phyloP scores from a whole-genome alignment of 2,888 invertebrate species.

The Phengaris alcon region DNA sequence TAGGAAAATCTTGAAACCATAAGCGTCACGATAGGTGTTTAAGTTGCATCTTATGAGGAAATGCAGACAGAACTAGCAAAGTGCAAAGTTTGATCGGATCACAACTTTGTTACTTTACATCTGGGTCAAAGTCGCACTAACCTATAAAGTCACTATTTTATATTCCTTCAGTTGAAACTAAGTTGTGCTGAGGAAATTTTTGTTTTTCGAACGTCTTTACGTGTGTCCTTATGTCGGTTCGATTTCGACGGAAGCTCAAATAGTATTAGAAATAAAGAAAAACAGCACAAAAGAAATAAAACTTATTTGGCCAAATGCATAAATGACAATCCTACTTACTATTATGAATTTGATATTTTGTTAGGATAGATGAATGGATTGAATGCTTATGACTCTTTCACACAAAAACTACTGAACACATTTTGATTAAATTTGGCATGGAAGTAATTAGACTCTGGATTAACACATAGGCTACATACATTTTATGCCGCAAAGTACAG shows the following conservation, averaged over 20 bases:
- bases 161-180: neutral
- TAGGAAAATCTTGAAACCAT: neutral
- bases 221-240: neutral
- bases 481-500: too few species aligned
- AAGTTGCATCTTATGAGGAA: neutral
- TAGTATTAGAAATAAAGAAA: too few species aligned
- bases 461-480: too few species aligned
- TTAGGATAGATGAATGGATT: too few species aligned
- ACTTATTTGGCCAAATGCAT: neutral
- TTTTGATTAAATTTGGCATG: too few species aligned
- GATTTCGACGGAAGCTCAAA: neutral
- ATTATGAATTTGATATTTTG: too few species aligned
- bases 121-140: constrained; percentile 29
- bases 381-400: too few species aligned
- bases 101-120: constrained; percentile 30
- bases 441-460: too few species aligned
- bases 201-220: neutral
- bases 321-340: too few species aligned
- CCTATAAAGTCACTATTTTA: neutral
- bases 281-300: neutral
- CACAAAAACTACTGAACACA: too few species aligned
- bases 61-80: neutral
- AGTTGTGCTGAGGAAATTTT: neutral
- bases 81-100: constrained; percentile 22
- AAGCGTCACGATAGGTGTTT: neutral